Percentiles rank a stretch among this genome's conserved stretches.
phyloP scores from a whole-genome alignment of 2,888 invertebrate genomes.

The Clanis bilineata region DNA sequence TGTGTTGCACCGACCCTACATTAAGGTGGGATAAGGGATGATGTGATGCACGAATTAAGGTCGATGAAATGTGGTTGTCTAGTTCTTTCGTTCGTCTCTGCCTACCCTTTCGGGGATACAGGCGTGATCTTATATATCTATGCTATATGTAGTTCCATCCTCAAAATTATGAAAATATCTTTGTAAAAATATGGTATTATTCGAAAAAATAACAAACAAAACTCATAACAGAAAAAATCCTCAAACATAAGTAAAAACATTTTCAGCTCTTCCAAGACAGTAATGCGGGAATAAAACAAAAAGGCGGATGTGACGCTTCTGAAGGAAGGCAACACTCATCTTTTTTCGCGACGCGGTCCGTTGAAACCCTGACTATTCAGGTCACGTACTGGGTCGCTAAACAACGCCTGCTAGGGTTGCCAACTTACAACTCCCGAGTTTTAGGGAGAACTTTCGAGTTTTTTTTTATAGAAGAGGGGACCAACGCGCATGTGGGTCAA shows the following conservation, averaged over 20 bases:
- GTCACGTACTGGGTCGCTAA: constrained; percentile 35
- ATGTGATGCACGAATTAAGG: too few species aligned
- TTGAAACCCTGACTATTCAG: constrained; percentile 27
- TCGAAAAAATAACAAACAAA: not conserved
- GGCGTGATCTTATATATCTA: too few species aligned
- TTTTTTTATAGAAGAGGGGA: too few species aligned
- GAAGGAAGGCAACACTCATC: constrained; percentile 17
- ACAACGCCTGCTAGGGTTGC: constrained; percentile 30
- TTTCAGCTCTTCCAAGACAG: not conserved
- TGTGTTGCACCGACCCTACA: too few species aligned
- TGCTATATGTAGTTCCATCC: too few species aligned
- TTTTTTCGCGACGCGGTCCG: constrained; percentile 15
- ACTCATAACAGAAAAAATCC: not conserved
- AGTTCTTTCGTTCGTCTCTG: too few species aligned
- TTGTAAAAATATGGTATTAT: not conserved
- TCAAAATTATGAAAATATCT: not conserved
- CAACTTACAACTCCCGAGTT: not conserved
- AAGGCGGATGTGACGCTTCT: constrained; percentile 14
- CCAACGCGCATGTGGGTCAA: too few species aligned
- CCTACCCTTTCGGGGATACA: too few species aligned
- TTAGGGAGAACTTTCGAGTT: not conserved
- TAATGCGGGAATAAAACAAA: constrained; percentile 12
- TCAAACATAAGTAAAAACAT: constrained; percentile 2
- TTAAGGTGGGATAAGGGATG: too few species aligned
- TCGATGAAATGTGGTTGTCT: too few species aligned